Percentiles rank a stretch among this genome's conserved stretches.
Conservation (phyloP, 23 tunicate species). For the Aplidium turbinatum region DNA sequence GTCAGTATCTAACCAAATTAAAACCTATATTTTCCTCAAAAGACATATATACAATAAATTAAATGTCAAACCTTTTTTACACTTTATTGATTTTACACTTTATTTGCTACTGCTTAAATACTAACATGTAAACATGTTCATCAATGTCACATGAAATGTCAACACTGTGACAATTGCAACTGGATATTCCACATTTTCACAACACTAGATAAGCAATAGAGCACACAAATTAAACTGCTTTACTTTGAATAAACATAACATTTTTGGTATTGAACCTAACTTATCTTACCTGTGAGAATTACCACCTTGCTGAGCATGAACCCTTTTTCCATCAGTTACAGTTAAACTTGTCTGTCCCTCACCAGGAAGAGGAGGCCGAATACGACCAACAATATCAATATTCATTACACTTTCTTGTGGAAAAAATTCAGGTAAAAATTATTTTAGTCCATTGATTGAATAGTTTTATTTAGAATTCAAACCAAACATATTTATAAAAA, state of each 20-base stretch:
- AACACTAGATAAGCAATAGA: not conserved
- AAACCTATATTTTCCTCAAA: too few relatives aligned
- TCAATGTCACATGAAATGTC: too few relatives aligned
- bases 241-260: not conserved
- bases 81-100: too few relatives aligned
- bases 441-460: too few relatives aligned
- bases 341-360: conserved; percentile 45
- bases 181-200: not conserved
- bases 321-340: conserved; percentile 82
- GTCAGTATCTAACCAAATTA: too few relatives aligned
- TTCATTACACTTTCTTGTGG: conserved; percentile 46
- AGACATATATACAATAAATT: too few relatives aligned
- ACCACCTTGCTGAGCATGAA: conserved; percentile 89
- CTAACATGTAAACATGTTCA: too few relatives aligned
- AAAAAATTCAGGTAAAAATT: not conserved
- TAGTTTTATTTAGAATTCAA: too few relatives aligned
- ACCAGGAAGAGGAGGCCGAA: conserved; percentile 82
- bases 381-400: conserved; percentile 86
- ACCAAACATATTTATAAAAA: too few relatives aligned
- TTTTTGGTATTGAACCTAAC: not conserved
- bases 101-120: too few relatives aligned
- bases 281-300: conserved; percentile 72
- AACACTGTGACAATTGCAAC: too few relatives aligned
- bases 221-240: not conserved
- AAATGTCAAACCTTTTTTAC: too few relatives aligned